Base-by-base conservation (phyloP, 2,797 vertebrate species). In the Pantherophis vulpinus region DNA sequence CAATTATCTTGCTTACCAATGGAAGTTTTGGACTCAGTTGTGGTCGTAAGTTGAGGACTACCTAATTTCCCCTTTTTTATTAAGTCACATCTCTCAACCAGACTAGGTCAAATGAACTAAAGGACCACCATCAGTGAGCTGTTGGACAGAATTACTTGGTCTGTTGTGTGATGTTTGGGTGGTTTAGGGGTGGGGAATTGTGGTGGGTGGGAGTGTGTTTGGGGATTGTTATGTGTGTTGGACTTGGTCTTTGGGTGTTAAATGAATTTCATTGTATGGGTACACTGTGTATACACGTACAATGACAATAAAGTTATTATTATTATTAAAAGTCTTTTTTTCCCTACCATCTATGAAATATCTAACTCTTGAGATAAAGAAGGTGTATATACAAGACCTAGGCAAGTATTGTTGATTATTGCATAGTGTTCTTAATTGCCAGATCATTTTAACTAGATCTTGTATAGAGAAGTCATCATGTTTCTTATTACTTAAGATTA, bases 401-500 rank as follows among this genome's bases (percentile, higher is more conserved):
- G 37, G 4, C n/a, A 74, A 59, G 16, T 37, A 66, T 13, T 66
- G 70, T 74, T 70, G n/a, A 70, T 32, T 74, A 37, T 74, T 74
- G 6, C 32, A 37, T 18, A 74, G 32, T 74, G 16, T 37, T 74
- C 70, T 37, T 74, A 37, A 37, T 74, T 74, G 16, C 13, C 66
- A 70, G n/a, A 70, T 70, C 14, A 32, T 32, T 70, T 70, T 66
- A 66, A 66, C 29, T 66, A 66, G 29, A 2, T 66, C n/a, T 32
- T 32, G 0, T 70, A 32, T 70, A 42, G 27, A 86, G n/a, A 27
- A 59, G n/a, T 88, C 60, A 32, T 91, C 32, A 25, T 91, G 32
- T 66, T 86, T n/a, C 88, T 58, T 90, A 42, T 37, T 86, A 86
- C 74, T 66, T 13, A 94, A 95, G 94, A 93, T 94, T 95, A 96